Evolutionary conservation across 2,797 vertebrate species (phyloP), one percentile per base, ranked within the genome.

Genomic region (Adelosebastes latens): DNA sequence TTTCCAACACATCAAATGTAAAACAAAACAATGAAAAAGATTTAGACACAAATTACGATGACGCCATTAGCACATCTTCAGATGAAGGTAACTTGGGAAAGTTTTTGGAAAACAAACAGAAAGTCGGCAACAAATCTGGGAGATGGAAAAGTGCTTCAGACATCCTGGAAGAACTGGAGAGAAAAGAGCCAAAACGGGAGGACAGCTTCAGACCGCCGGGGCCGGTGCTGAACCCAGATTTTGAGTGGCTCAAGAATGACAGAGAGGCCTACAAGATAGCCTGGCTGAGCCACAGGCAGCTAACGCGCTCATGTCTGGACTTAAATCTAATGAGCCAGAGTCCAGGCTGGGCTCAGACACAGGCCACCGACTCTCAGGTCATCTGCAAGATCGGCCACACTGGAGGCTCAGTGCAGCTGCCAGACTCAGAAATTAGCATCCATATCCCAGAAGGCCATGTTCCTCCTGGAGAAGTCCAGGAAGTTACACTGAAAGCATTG

Each of bases 261-360:
- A 96, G 97, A 7, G 97, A 99, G 80, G 99, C 98, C 75, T 99
- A 99, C 88, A 99, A 96, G 91, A 96, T 97, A 96, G 98, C 98
- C 79, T 99, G 99, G 99, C 82, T 99, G 88, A 99, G 96, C 92
- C 98, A 98, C 68, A 95, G 98, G 60, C 98, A 99, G 83, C 92
- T 99, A 27, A 97, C 98, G 0, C 95, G 97, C 6, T 99, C 99
- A 25, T 99, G 98, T 77, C 83, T 99, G 78, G 97, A 99, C 94
- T 93, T 99, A 72, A 97, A 97, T 71, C 84, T 96, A 58, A 97
- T 97, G 85, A 97, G 96, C 88, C 97, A 97, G 76, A 99, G 96
- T 84, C 97, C 95, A 3, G 99, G 99, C n/a, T 99, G 98, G 98
- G 97, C 97, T 75, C 98, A 99, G 93, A 99, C 98, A 0, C 99